phyloP scores from a whole-genome alignment of 2,113 vertebrate genomes.

The Pelusios castaneus region DNA sequence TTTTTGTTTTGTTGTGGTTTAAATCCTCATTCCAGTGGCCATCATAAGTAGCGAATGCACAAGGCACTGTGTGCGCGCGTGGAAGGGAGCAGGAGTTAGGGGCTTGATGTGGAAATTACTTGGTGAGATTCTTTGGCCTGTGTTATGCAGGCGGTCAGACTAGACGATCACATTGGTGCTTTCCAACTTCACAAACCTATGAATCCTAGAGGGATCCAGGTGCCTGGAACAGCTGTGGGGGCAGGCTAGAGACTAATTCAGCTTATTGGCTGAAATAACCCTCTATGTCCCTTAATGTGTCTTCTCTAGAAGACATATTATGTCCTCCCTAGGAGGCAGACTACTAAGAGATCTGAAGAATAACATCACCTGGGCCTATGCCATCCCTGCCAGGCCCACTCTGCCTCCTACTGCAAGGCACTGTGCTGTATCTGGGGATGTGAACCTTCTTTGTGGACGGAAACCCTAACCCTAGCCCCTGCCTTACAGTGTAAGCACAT shows the following conservation, averaged over 20 bases:
- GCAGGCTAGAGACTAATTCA: background rate
- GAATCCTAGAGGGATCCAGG: background rate
- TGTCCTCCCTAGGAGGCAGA: background rate
- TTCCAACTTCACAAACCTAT: background rate
- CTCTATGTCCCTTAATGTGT: background rate
- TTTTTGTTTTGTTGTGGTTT: background rate
- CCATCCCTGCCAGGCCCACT: background rate
- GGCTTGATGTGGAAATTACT: background rate
- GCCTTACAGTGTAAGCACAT: background rate
- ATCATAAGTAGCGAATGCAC: conserved; percentile 1
- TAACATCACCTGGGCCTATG: background rate
- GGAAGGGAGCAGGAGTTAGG: background rate
- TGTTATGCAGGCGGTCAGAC: background rate
- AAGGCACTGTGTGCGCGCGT: background rate
- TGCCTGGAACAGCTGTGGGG: background rate
- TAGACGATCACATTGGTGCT: background rate
- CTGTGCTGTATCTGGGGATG: background rate
- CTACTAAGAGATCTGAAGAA: background rate
- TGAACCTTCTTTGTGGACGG: background rate
- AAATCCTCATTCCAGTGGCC: background rate
- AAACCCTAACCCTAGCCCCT: background rate
- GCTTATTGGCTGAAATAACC: background rate
- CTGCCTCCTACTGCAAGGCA: background rate
- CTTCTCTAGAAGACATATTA: background rate
- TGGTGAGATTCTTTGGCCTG: background rate